Base-by-base conservation (phyloP, 1,140 invertebrate species). In the Pemphigus obesinymphae region DNA sequence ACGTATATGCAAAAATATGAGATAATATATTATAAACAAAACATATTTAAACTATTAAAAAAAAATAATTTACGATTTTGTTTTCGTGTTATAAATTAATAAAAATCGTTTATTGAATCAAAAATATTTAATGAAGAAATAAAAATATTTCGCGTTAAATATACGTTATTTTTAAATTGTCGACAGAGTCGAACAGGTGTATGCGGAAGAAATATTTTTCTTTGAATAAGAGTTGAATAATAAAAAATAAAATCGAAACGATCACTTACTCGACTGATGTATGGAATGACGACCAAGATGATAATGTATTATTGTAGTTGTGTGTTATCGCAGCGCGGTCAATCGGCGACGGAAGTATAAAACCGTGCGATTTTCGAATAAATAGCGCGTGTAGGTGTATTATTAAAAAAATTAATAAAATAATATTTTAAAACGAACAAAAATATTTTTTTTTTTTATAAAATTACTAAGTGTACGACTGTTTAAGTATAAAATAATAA, bases 181-280 rank as follows among this genome's bases (percentile, higher is more conserved):
- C n/a, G n/a, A n/a, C n/a, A n/a, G n/a, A 6, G 13, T 37, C 34
- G 7, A 66, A 66, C 63, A 66, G 63, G 63, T 66, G 63, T 5
- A 66, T 3, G 8, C 1, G 7, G 34, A 34, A 37, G 10, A 58
- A 26, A 58, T 2, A 10, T 66, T 34, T 66, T n/a, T 3, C n/a
- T 37, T 66, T 66, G 20, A 66, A 34, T n/a, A n/a, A n/a, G n/a
- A n/a, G n/a, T n/a, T 1, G 63, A 37, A 34, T 31, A 63, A 63
- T 63, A 10, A 34, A 34, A 63, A 34, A 61, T 20, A 31, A 66
- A n/a, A 66, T n/a, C 8, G 23, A 37, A 40, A 40, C 20, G 4
- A 43, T 70, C 68, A 70, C 68, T 70, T 70, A 70, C 68, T 70
- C 68, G 68, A 70, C 66, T 13, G 68, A 70, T 70, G 37, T 45